Base-by-base conservation (phyloP, 2,888 invertebrate species). In the Eupeodes latifasciatus region DNA sequence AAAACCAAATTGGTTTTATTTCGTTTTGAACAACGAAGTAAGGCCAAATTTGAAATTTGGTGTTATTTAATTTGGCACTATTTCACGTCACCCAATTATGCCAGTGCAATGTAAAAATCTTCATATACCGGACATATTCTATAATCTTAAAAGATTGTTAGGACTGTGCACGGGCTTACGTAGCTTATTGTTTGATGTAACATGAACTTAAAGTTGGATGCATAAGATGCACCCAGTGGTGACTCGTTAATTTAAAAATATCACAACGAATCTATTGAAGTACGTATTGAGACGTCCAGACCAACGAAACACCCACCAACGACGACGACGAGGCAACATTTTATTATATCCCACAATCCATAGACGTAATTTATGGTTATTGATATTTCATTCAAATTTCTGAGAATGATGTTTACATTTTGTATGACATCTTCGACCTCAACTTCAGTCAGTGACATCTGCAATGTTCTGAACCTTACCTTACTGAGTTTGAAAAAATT, bases 321-420 rank as follows among this genome's bases (percentile, higher is more conserved):
- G 11, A 11, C 5, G 5, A 36, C 12, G 4, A 16, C 14, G 11
- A 11, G 7, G 9, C 44, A 69, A 19, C 57, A 11, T 74, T 55
- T 78, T 74, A 36, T 69, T 74, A 55, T 88, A 55, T 47, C 14
- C 57, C 66, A 57, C 27, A 34, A 59, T 36, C 34, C 7, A 34
- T 49, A 51, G 77, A 77, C 16, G 6, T 44, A 59, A 85, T 88
- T 85, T 78, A 85, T 85, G 36, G 75, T 88, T 88, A 88, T 88
- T 88, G 69, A 7, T 11, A 66, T 71, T 85, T 88, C 75, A 88
- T 88, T 85, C 81, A 85, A 88, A 85, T 88, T 75, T 85, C 88
- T 85, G 85, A 81, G 85, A 81, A 79, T 77, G 55, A 55, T 14
- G 16, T 51, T 79, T 64, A 57, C 27, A 80, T 82, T 53, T 62